Percentiles rank a stretch among this genome's conserved stretches.
Conservation (phyloP, 1,140 invertebrate species). For the Cotesia glomerata region DNA sequence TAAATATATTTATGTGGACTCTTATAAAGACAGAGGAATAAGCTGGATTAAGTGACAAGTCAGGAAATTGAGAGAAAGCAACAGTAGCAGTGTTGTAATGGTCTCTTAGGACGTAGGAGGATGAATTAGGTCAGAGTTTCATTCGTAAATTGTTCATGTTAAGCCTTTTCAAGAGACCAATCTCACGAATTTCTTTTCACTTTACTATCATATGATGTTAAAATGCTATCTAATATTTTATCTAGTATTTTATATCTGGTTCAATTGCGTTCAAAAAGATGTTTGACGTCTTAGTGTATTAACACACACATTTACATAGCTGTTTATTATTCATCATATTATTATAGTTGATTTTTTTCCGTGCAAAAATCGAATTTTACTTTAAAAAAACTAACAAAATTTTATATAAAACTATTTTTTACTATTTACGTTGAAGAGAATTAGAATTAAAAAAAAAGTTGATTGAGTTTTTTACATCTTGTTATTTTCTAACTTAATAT, state of each 20-base stretch:
- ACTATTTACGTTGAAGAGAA: too few species aligned
- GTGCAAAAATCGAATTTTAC: too few species aligned
- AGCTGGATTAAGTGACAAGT: neutral
- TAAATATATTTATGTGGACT: neutral
- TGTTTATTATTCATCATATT: too few species aligned
- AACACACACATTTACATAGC: too few species aligned
- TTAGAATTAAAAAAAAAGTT: too few species aligned
- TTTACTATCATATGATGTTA: neutral
- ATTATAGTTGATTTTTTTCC: too few species aligned
- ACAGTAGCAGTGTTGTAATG: neutral
- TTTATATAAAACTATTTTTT: too few species aligned
- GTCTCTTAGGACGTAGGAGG: neutral
- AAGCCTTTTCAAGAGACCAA: conserved; percentile 1
- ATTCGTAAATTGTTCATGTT: neutral
- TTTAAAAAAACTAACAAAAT: too few species aligned
- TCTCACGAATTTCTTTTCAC: neutral
- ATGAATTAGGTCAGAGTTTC: conserved; percentile 9
- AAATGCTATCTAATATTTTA: neutral
- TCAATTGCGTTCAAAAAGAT: too few species aligned
- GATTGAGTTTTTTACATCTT: too few species aligned
- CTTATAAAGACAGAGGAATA: neutral
- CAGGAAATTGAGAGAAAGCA: neutral
- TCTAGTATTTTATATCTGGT: neutral
- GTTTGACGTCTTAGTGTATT: too few species aligned
- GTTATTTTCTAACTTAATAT: too few species aligned